Conservation (phyloP, 2,797 vertebrate genomes). For the Sebastes diploproa region DNA sequence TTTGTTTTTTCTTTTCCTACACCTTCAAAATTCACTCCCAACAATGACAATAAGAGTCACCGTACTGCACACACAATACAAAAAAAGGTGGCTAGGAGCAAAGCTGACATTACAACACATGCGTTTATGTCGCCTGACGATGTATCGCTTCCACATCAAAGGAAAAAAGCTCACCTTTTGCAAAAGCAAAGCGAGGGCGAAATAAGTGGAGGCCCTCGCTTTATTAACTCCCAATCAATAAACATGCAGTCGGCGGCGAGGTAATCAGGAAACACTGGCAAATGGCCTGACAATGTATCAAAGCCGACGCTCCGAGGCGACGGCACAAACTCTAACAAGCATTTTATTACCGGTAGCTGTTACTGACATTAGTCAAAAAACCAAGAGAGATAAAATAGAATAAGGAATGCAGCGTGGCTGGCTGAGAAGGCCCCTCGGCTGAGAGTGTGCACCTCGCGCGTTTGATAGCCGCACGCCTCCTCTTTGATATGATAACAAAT, state of each 20-base stretch:
- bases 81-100: conserved; percentile 41
- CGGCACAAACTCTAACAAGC: conserved; percentile 96
- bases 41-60: conserved; percentile 49
- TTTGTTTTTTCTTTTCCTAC: conserved; percentile 64
- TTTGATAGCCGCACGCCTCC: conserved; percentile 93
- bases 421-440: conserved; percentile 91
- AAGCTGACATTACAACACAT: conserved; percentile 65
- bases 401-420: conserved; percentile 88
- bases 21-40: conserved; percentile 49
- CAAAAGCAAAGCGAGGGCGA: conserved; percentile 81
- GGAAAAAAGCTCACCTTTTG: conserved; percentile 83
- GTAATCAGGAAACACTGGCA: conserved; percentile 98
- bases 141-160: conserved; percentile 93
- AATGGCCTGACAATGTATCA: conserved; percentile 98
- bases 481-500: conserved; percentile 99
- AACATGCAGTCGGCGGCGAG: conserved; percentile 93
- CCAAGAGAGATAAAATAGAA: conserved; percentile 99
- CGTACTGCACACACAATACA: conserved; percentile 2
- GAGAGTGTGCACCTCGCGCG: conserved; percentile 87
- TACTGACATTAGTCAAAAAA: conserved; percentile 99
- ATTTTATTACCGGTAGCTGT: conserved; percentile 99
- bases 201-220: conserved; percentile 84
- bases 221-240: conserved; percentile 99
- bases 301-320: conserved; percentile 95
- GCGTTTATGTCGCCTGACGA: conserved; percentile 72